Base-by-base conservation (phyloP, 2,888 invertebrate genomes). In the Aromia moschata region DNA sequence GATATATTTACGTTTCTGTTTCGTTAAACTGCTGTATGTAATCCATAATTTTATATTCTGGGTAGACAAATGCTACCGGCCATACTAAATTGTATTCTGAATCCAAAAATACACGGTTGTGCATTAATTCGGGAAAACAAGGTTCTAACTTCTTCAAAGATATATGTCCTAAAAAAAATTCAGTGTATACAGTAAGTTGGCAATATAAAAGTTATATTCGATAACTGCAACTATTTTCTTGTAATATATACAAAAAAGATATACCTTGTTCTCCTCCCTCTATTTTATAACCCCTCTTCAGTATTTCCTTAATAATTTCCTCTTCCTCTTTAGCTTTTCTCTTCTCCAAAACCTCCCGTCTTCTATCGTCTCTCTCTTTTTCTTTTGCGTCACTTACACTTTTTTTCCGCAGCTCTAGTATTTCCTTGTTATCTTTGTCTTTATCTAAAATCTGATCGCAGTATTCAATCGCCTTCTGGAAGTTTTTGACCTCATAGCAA, bases 1-100 rank as follows among this genome's bases (percentile, higher is more conserved):
- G 17, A 7, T 25, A 10, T 53, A 58, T 77, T 77, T 85, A 87
- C 83, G 83, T 81, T 0, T 85, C 84, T 69, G 88, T 85, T 81
- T 96, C 96, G 7, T 87, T 85, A 73, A 96, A 92, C 57, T 86
- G 85, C 77, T 91, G 89, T 36, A 98, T 85, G 70, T 95, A 93
- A 79, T 98, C 98, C 45, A 94, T 92, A 71, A 91, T 88, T 58
- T 89, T 84, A 74, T 89, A 89, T 80, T 97, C 96, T 0, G 97
- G 97, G 79, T 96, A 98, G 9, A 94, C 82, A 67, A 97, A 87
- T 12, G 93, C 83, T 0, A 95, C 89, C 0, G 97, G 97, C 96
- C 96, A 98, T 47, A 89, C 81, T 9, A 98, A 79, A 37, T 80
- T 77, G 9, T 81, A 82, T 0, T 87, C 80, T 71, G 86, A 81